Percentiles rank a stretch among this genome's conserved stretches.
Conservation (phyloP, 2,888 invertebrate genomes). For the Andricus curvator region DNA sequence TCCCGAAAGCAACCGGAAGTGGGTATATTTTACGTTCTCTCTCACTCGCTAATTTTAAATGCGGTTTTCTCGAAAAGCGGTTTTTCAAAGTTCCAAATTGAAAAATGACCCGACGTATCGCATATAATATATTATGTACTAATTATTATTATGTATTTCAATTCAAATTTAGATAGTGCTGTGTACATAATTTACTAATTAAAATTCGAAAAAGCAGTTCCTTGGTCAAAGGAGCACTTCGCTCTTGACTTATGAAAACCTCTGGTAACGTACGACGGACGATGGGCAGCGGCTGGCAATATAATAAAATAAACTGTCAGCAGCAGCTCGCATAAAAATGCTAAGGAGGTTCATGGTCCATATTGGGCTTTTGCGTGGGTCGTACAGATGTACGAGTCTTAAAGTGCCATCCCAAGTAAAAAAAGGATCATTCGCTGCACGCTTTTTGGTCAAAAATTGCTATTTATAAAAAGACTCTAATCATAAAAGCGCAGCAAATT, state of each 20-base stretch:
- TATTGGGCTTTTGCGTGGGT: constrained; percentile 63
- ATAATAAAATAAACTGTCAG: constrained; percentile 77
- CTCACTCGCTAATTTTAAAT: no score
- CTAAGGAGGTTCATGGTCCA: constrained; percentile 71
- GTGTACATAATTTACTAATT: background rate
- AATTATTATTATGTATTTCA: no score
- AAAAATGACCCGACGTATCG: no score
- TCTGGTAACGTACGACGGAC: constrained; percentile 44
- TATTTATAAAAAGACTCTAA: background rate
- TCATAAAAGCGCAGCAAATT: no score
- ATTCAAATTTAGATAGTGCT: no score
- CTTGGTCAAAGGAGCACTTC: constrained; percentile 37
- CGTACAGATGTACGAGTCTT: constrained; percentile 51
- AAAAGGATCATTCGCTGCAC: constrained; percentile 27
- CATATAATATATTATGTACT: no score
- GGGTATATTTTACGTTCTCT: no score
- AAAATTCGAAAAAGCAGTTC: background rate
- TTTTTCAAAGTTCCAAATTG: no score
- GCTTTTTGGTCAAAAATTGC: background rate
- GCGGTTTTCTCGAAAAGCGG: no score
- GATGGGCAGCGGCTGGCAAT: constrained; percentile 56
- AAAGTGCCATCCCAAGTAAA: constrained; percentile 12
- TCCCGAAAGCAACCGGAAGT: no score
- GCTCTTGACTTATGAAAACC: constrained; percentile 50
- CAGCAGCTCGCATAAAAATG: constrained; percentile 77